Percentiles rank a stretch among this genome's conserved stretches.
phyloP scores from a whole-genome alignment of 2,888 invertebrate species.

The Tetrapedia diversipes region DNA sequence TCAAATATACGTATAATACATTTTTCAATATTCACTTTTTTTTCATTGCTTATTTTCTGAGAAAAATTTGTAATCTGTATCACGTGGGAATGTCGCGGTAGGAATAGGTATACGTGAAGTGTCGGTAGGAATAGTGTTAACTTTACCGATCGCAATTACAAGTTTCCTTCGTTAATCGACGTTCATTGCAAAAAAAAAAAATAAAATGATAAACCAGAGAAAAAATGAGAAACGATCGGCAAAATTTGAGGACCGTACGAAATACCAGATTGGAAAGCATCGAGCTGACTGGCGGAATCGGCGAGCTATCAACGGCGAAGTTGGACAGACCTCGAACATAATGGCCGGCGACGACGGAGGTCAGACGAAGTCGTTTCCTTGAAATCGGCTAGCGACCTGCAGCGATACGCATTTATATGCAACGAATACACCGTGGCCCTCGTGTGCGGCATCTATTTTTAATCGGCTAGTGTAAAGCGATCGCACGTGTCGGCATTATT shows the following conservation, averaged over 20 bases:
- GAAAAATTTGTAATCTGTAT: too few relatives aligned
- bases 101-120: too few relatives aligned
- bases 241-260: neutral
- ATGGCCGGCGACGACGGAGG: constrained; percentile 65
- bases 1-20: too few relatives aligned
- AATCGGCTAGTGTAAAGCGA: constrained; percentile 61
- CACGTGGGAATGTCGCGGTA: too few relatives aligned
- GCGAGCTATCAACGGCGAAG: constrained; percentile 28
- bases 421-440: constrained; percentile 65
- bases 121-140: too few relatives aligned
- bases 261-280: neutral
- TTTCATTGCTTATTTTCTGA: too few relatives aligned
- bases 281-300: constrained; percentile 2
- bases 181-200: too few relatives aligned
- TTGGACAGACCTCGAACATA: constrained; percentile 63
- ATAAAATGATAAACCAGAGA: too few relatives aligned
- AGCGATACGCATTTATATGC: constrained; percentile 72
- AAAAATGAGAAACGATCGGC: neutral
- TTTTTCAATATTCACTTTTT: too few relatives aligned
- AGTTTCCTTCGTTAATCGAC: too few relatives aligned
- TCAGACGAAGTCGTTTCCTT: constrained; percentile 71
- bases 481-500: constrained; percentile 56
- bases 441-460: constrained; percentile 70
- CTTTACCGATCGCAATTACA: too few relatives aligned
- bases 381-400: constrained; percentile 74